phyloP scores from a whole-genome alignment of 1,140 invertebrate species.

The Camponotus pennsylvanicus region DNA sequence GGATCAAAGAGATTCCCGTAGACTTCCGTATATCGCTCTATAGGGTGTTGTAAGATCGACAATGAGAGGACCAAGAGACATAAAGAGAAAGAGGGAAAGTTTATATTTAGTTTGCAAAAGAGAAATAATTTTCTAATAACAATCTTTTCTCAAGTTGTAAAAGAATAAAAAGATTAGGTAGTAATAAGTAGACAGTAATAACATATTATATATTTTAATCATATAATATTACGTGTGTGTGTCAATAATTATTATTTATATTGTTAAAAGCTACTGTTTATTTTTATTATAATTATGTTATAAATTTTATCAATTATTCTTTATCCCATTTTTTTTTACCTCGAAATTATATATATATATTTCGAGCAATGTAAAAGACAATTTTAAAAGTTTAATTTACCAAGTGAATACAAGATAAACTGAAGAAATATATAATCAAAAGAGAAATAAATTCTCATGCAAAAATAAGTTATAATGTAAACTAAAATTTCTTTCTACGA shows the following conservation, averaged over 20 bases:
- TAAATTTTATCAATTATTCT: too few species aligned
- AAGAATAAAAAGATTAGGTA: background rate
- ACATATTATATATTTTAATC: background rate
- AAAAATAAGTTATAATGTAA: too few species aligned
- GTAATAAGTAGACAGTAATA: background rate
- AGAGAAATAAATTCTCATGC: too few species aligned
- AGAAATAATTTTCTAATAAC: too few species aligned
- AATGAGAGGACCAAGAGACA: background rate
- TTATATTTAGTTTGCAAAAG: background rate
- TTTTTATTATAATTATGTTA: background rate
- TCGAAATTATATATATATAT: background rate
- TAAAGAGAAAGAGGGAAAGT: background rate
- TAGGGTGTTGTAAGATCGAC: constrained; percentile 13
- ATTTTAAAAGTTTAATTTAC: background rate
- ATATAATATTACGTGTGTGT: background rate
- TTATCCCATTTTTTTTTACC: background rate
- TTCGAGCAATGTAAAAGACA: background rate
- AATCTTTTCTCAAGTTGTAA: constrained; percentile 5
- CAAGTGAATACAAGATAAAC: background rate
- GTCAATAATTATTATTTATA: background rate
- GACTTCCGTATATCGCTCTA: constrained; percentile 33
- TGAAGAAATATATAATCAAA: too few species aligned
- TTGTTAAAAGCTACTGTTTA: background rate
- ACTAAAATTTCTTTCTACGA: too few species aligned
- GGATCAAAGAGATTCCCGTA: constrained; percentile 70